A percentile compares a stretch with the other conserved stretches of the same genome.
Evolutionary conservation across 2,113 vertebrate genomes (phyloP).

Genomic region (Empidonax alnorum): DNA sequence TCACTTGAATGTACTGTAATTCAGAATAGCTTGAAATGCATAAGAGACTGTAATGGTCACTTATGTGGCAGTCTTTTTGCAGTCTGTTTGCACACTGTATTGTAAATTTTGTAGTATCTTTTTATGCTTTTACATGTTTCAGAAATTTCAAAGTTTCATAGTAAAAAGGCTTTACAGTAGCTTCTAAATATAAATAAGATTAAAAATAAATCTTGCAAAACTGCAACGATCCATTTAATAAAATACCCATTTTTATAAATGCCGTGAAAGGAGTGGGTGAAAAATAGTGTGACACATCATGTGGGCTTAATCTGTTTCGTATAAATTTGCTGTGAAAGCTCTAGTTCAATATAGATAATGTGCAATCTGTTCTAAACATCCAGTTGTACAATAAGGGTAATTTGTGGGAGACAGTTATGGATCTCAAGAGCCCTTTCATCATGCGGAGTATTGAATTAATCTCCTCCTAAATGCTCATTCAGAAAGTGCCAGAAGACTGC

Average conservation of each 20-base stretch:
- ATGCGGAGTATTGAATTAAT: constrained; percentile 55
- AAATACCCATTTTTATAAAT: neutral
- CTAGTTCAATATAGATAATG: constrained; percentile 33
- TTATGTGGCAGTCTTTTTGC: neutral
- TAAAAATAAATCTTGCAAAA: constrained; percentile 59
- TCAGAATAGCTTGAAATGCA: neutral
- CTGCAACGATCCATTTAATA: constrained; percentile 10
- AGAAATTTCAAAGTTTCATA: neutral
- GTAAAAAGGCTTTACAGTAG: neutral
- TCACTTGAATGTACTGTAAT: neutral
- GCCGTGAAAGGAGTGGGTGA: constrained; percentile 18
- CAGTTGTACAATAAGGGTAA: constrained; percentile 62
- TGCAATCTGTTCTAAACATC: constrained; percentile 60
- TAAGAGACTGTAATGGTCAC: neutral
- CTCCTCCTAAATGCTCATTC: constrained; percentile 53
- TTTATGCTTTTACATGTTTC: neutral
- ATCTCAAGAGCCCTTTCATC: constrained; percentile 65
- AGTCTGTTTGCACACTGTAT: neutral
- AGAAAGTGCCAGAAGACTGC: constrained; percentile 56
- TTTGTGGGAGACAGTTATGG: constrained; percentile 70
- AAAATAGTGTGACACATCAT: constrained; percentile 16
- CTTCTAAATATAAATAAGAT: constrained; percentile 46
- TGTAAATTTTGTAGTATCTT: neutral
- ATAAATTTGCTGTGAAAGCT: constrained; percentile 39
- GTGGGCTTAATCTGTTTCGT: constrained; percentile 28